A percentile compares a stretch with the other conserved stretches of the same genome.
Evolutionary conservation across 1,140 invertebrate genomes (phyloP).

Genomic region (Centruroides sculpturatus): DNA sequence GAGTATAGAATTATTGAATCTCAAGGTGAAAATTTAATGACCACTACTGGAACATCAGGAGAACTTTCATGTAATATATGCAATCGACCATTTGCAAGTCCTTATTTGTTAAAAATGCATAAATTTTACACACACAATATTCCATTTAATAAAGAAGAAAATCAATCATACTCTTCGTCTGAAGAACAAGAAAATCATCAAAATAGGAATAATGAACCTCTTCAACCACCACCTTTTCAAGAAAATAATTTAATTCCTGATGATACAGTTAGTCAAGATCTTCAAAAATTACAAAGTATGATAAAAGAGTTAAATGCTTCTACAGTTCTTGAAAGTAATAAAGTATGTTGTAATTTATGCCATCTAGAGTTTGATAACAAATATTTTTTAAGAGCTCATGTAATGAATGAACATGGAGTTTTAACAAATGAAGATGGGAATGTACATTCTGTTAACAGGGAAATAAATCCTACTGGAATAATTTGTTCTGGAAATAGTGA

Average conservation of each 20-base stretch:
- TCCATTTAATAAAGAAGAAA: slow-evolving; percentile 19
- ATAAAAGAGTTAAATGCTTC: slow-evolving; percentile 64
- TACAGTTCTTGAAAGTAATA: slow-evolving; percentile 15
- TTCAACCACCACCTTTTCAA: no score
- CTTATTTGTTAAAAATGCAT: slow-evolving; percentile 38
- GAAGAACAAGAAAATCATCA: slow-evolving; percentile 6
- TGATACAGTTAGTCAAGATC: slow-evolving; percentile 41
- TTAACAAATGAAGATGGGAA: slow-evolving; percentile 27
- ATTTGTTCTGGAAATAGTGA: no score
- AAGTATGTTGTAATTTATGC: slow-evolving; percentile 40
- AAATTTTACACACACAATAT: slow-evolving; percentile 32
- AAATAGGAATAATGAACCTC: slow-evolving; percentile 8
- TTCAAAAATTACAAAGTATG: slow-evolving; percentile 81
- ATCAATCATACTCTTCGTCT: slow-evolving; percentile 14
- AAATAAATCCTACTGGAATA: background rate
- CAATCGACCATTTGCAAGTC: slow-evolving; percentile 38
- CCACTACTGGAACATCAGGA: slow-evolving; percentile 6
- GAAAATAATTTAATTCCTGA: slow-evolving; percentile 1
- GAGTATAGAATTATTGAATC: background rate
- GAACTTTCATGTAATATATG: slow-evolving; percentile 34
- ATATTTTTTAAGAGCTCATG: slow-evolving; percentile 41
- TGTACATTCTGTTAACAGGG: slow-evolving; percentile 9
- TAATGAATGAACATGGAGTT: slow-evolving; percentile 42
- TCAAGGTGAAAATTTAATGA: background rate
- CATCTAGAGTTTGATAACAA: slow-evolving; percentile 40